phyloP scores from a whole-genome alignment of 1,140 invertebrate species.

The Atta colombica region DNA sequence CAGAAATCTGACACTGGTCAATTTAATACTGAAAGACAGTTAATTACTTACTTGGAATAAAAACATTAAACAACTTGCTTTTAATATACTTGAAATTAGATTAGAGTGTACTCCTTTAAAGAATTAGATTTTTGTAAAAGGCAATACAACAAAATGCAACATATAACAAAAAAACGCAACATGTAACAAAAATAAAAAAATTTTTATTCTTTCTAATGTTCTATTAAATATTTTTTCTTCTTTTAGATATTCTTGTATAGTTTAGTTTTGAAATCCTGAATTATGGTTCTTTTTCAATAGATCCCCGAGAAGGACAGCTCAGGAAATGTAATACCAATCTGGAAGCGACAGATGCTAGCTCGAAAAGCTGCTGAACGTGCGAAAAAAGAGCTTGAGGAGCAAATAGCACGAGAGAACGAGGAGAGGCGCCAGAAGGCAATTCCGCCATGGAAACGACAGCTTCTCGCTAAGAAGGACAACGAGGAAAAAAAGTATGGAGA shows the following conservation, averaged over 20 bases:
- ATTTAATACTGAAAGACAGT: too few relatives aligned
- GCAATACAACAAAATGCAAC: too few relatives aligned
- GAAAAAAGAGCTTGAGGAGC: conserved; percentile 95
- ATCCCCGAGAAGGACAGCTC: conserved; percentile 95
- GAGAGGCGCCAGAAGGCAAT: conserved; percentile 94
- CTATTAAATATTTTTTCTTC: background rate
- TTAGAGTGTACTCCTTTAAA: too few relatives aligned
- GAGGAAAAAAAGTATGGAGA: conserved; percentile 90
- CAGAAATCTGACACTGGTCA: too few relatives aligned
- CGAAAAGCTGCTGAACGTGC: conserved; percentile 97
- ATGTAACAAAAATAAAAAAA: too few relatives aligned
- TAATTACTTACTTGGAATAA: too few relatives aligned
- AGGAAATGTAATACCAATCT: conserved; percentile 96
- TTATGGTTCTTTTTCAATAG: conserved; percentile 86
- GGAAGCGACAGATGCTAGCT: conserved; percentile 98
- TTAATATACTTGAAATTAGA: too few relatives aligned
- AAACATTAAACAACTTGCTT: too few relatives aligned
- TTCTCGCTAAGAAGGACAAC: conserved; percentile 93
- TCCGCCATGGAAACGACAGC: conserved; percentile 96
- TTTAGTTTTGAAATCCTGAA: background rate
- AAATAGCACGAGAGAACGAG: conserved; percentile 93
- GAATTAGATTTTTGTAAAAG: too few relatives aligned
- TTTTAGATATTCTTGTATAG: background rate
- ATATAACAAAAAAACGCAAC: too few relatives aligned
- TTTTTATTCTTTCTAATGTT: background rate